These are phyloP conservation scores for Ctenopoma multispine DNA, from an alignment of 2,797 vertebrate genomes.

Conservation along the genomic window DNA sequence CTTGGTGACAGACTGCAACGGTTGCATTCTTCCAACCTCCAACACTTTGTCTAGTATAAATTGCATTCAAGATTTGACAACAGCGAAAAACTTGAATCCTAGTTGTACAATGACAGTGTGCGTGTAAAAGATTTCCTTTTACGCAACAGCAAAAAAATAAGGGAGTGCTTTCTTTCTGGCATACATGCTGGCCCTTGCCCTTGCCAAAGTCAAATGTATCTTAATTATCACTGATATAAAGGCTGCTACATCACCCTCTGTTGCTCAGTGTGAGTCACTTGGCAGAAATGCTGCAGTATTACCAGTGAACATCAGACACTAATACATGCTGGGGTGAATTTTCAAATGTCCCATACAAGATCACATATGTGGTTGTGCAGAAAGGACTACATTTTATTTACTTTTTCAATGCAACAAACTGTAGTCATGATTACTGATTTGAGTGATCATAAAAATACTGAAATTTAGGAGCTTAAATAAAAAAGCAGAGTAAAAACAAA, in stretches of 20 bases:
- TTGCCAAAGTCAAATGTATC: constrained; percentile 53
- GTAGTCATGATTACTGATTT: neutral
- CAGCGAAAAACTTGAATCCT: neutral
- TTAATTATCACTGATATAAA: constrained; percentile 48
- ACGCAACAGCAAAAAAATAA: constrained; percentile 1
- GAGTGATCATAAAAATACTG: neutral
- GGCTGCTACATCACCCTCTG: constrained; percentile 37
- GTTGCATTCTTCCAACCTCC: constrained; percentile 9
- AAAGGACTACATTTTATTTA: neutral
- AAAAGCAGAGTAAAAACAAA: too few relatives aligned
- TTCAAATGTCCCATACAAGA: neutral
- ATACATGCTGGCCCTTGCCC: neutral
- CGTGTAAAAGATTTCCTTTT: neutral
- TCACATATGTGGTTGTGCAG: neutral
- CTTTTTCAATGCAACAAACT: neutral
- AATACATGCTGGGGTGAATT: constrained; percentile 19
- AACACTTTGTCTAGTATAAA: constrained; percentile 23
- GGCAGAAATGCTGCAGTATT: constrained; percentile 25
- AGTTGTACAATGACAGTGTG: neutral
- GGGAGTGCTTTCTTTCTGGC: constrained; percentile 5
- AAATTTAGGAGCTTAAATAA: too few relatives aligned
- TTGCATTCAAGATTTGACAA: constrained; percentile 6
- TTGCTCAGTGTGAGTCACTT: constrained; percentile 46
- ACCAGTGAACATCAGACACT: constrained; percentile 13
- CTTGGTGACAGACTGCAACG: constrained; percentile 17